Conservation (phyloP, 2,888 invertebrate genomes). For the Sminthurinus aureus region DNA sequence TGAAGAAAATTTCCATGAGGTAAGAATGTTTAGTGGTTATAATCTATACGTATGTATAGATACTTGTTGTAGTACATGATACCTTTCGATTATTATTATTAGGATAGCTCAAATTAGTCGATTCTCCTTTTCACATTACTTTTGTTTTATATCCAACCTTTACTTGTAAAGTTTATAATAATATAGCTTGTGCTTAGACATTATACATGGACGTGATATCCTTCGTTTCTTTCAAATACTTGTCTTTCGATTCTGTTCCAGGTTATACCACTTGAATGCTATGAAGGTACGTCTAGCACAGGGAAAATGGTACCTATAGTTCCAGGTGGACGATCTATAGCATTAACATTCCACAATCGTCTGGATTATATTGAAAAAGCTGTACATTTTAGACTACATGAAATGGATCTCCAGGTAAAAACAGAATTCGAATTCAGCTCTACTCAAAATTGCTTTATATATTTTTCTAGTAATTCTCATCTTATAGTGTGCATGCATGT, state of each 20-base stretch:
- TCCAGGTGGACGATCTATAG: conserved; percentile 70
- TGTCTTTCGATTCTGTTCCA: conserved; percentile 47
- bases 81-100: too few relatives aligned
- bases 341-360: conserved; percentile 70
- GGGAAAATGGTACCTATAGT: conserved; percentile 70
- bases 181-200: neutral
- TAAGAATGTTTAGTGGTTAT: conserved; percentile 45
- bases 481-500: neutral
- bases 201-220: too few relatives aligned
- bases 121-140: neutral
- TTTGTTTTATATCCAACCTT: too few relatives aligned
- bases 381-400: conserved; percentile 69
- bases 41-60: neutral
- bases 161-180: neutral
- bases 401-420: conserved; percentile 70
- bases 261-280: conserved; percentile 70
- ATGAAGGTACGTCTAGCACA: conserved; percentile 71
- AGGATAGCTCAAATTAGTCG: too few relatives aligned
- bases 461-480: too few relatives aligned
- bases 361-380: conserved; percentile 71
- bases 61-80: too few relatives aligned
- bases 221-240: neutral
- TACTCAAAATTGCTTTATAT: neutral
- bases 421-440: neutral
- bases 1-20: conserved; percentile 70